Base-by-base conservation (phyloP, 2,113 vertebrate genomes). In the Amia ocellicauda region DNA sequence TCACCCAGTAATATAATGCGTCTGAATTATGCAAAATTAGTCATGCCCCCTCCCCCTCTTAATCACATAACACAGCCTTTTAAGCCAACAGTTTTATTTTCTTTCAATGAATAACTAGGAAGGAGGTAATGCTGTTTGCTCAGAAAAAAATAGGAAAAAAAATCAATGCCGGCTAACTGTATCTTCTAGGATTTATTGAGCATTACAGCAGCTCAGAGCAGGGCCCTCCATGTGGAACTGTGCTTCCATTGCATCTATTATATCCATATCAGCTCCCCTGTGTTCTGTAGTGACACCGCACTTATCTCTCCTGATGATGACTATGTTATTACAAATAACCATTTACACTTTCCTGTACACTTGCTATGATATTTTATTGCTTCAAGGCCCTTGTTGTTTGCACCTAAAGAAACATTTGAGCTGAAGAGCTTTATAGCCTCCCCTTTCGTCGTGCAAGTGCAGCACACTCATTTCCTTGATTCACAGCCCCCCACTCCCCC, bases 121-220 rank as follows among this genome's bases (percentile, higher is more conserved):
- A 59, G 14, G 10, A 17, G 14, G 2, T 19, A 7, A 41, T 42
- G 8, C 22, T 36, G 9, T 22, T 16, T 23, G 29, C 10, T 16
- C 22, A 7, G n/a, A 24, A 29, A 29, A 36, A 19, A 27, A 17
- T 28, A 19, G 31, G 54, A n/a, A 23, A 7, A 22, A 36, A 41
- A 43, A 61, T 49, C 9, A 49, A 61, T 61, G 42, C 17, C 11
- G n/a, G 19, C 16, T n/a, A 45, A 20, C n/a, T 36, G 31, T 36
- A 36, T 36, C 31, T 20, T 50, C 29, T 59, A 43, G 26, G 60
- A 62, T 62, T 62, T 49, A 50, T 31, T 50, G 60, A 27, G 8
- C 5, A 22, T 17, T 41, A 28, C 14, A 47, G 40, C 58, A 27
- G 23, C 17, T 7, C 13, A 49, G 19, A 40, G 28, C 19, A 63